Base-by-base conservation (phyloP, 2,113 vertebrate species). In the Gopherus flavomarginatus region DNA sequence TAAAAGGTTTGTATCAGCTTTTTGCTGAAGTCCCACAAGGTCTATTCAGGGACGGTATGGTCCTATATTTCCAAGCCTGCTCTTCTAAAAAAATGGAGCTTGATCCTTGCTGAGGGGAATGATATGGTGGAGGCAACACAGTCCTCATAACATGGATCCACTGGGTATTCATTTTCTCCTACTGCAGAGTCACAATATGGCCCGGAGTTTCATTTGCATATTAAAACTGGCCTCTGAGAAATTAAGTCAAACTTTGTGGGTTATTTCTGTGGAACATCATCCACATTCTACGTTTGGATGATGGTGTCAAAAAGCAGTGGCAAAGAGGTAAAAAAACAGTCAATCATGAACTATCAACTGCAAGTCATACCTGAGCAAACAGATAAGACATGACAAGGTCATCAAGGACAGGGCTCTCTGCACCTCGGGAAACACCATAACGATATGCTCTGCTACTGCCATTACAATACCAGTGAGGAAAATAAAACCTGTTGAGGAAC, bases 391-490 rank as follows among this genome's bases (percentile, higher is more conserved):
- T 99, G 89, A 99, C 99, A 95, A 98, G 93, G 77, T 99, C 99
- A 52, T 99, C 99, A 94, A 99, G 98, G 90, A 99, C 98, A 21
- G 99, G 99, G 75, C 98, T 98, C 97, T 99, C 99, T 59, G 98
- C 89, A 35, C 98, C 99, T 83, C 99, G 99, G 90, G 98, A 96
- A 86, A 99, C 83, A 7, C 99, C 99, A 53, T 99, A 99, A 2
- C 99, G 99, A 96, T 99, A 99, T 2, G 99, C 98, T 95, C 98
- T 98, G 89, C 89, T 98, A 69, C 95, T 98, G 81, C 98, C 98
- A 84, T 97, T 99, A 91, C 99, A 99, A 62, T 99, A 99, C 99
- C 99, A 99, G 86, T 99, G 98, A 29, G 99, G 98, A 95, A 99
- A 99, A 96, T 99, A 99, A 98, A 99, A 99, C 97, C 99, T 99